These are phyloP conservation scores for Heterohyrax brucei DNA, from an alignment of 2,797 vertebrate genomes.

Conservation along the genomic window DNA sequence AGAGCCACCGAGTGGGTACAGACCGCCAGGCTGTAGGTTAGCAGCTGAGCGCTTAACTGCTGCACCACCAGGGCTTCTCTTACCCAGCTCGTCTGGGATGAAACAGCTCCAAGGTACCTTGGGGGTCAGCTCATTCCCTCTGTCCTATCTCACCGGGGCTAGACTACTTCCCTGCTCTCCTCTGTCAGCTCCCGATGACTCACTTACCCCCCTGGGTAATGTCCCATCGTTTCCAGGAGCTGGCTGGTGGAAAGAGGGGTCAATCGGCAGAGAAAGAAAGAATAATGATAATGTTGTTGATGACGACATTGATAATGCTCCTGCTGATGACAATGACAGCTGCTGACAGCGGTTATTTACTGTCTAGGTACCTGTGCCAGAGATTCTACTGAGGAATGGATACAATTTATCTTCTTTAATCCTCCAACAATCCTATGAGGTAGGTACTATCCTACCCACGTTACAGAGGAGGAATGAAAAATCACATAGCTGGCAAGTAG, in stretches of 20 bases:
- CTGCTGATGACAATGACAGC: background rate
- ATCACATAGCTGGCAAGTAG: background rate
- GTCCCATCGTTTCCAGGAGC: conserved; percentile 22
- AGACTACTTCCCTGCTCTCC: background rate
- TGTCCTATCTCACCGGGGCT: background rate
- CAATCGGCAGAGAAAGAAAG: conserved; percentile 46
- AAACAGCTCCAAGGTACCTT: background rate
- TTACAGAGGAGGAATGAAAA: conserved; percentile 32
- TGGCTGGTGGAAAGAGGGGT: conserved; percentile 66
- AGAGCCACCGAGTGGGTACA: too few species aligned
- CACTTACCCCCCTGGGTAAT: conserved; percentile 59
- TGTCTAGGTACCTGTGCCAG: background rate
- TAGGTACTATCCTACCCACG: background rate
- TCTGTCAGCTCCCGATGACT: conserved; percentile 38
- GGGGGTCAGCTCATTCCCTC: background rate
- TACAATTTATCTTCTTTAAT: background rate
- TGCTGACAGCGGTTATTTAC: conserved; percentile 34
- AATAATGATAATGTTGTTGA: background rate
- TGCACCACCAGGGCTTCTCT: background rate
- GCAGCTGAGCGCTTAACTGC: too few species aligned
- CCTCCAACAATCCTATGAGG: background rate
- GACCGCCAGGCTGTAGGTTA: too few species aligned
- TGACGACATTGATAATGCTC: background rate
- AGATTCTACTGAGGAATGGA: conserved; percentile 28
- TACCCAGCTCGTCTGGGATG: background rate